Evolutionary conservation across 2,888 invertebrate genomes (phyloP).

Genomic region (Hyalella azteca): DNA sequence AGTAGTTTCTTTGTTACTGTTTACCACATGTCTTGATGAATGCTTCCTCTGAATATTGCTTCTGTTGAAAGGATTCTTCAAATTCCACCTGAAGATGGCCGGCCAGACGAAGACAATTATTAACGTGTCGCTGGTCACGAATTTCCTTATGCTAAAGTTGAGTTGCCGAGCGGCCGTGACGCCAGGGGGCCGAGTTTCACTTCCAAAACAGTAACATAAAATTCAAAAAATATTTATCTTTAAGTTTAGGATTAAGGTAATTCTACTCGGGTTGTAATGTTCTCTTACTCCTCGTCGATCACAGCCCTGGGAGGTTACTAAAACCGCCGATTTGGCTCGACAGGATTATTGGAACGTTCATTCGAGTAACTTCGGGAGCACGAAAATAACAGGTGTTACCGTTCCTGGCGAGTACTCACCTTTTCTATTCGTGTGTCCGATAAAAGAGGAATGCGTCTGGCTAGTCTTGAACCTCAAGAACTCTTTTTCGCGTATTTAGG

Average conservation of each 20-base stretch:
- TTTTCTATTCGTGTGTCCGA: neutral
- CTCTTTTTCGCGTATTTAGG: neutral
- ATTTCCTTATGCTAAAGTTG: neutral
- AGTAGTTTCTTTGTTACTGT: neutral
- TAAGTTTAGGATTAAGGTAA: neutral
- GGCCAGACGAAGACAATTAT: neutral
- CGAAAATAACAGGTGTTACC: neutral
- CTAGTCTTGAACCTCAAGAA: neutral
- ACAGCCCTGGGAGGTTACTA: neutral
- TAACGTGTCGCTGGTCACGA: neutral
- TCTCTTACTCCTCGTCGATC: neutral
- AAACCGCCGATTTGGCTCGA: neutral
- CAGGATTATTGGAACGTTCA: neutral
- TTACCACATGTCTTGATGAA: neutral
- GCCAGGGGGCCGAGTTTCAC: neutral
- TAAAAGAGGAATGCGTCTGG: neutral
- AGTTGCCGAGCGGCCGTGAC: neutral
- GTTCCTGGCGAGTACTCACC: conserved; percentile 3
- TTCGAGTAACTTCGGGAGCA: neutral
- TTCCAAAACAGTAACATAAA: conserved; percentile 32
- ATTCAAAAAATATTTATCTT: conserved; percentile 2
- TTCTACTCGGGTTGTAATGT: neutral
- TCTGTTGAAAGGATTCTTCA: neutral
- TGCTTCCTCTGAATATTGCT: neutral
- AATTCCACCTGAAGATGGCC: neutral